These are phyloP conservation scores for Brienomyrus brachyistius DNA, from an alignment of 2,113 vertebrate species.

Conservation along the genomic window DNA sequence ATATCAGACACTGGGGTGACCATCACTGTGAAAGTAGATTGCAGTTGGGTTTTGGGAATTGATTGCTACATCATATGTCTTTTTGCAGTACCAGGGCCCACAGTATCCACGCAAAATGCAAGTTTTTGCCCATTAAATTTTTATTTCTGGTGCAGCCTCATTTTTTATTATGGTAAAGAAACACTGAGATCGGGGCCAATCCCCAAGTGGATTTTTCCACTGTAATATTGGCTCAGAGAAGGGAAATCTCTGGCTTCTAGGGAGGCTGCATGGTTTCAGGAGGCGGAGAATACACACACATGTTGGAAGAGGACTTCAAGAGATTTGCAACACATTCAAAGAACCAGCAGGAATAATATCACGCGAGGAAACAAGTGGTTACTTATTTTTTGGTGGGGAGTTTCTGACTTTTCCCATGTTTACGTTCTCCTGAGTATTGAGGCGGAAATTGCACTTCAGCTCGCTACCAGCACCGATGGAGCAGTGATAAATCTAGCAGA, in stretches of 20 bases:
- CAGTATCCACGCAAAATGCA: neutral
- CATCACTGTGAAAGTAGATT: neutral
- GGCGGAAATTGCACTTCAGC: neutral
- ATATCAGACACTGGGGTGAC: neutral
- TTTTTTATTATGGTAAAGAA: neutral
- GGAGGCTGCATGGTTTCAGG: neutral
- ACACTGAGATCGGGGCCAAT: neutral
- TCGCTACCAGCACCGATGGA: neutral
- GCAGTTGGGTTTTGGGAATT: neutral
- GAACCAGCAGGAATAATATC: neutral
- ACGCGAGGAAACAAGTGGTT: neutral
- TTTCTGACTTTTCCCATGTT: neutral
- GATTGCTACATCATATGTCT: neutral
- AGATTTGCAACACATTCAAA: neutral
- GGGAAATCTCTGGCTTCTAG: neutral
- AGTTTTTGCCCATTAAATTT: neutral
- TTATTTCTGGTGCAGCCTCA: neutral
- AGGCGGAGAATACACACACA: neutral
- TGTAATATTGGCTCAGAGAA: neutral
- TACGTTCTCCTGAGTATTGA: neutral
- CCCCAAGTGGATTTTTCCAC: no score
- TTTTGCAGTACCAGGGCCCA: neutral
- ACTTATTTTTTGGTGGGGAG: neutral
- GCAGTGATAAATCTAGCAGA: neutral
- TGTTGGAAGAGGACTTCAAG: neutral